Base-by-base conservation (phyloP, 2,797 vertebrate genomes). In the Diglossa cyanea region DNA sequence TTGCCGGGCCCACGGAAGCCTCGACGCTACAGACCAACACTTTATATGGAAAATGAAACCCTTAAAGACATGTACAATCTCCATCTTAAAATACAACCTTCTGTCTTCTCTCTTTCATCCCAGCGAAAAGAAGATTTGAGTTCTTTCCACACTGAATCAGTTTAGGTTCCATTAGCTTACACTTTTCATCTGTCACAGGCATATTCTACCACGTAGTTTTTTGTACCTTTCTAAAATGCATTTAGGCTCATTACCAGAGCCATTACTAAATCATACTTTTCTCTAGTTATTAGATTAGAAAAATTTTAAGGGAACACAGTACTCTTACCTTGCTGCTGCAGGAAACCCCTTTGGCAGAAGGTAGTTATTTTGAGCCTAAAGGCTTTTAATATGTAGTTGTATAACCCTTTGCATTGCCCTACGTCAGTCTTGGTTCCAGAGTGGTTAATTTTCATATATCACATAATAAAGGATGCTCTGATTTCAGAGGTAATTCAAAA, bases 131-230 rank as follows among this genome's bases (percentile, higher is more conserved):
- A 85, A 78, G 58, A n/a, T 7, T 7, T 12, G 8, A 77, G 42
- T 23, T 88, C 47, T 88, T 86, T 90, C 61, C 17, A 24, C 61
- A 58, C 10, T 28, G 35, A 72, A 84, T 53, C 53, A 75, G 35
- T 92, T 90, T 45, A 57, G 35, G 35, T 77, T 90, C 73, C 94
- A 96, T 96, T 95, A 94, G 35, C 62, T 84, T 74, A 47, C 10
- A 53, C 24, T 71, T 91, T 82, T 84, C 55, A 93, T 35, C 47
- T 78, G 54, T 65, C 72, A 40, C 35, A 68, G 44, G 21, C 21
- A 81, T 83, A 77, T 84, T 53, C 45, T 84, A 77, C 3, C 10
- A 28, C 3, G 47, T 33, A 81, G 40, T 40, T 92, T 93, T 93
- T 88, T 78, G 30, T 65, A 75, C 45, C 30, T 90, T 76, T 95